Base-by-base conservation (phyloP, 2,113 vertebrate genomes). In the Macquaria ambigua region DNA sequence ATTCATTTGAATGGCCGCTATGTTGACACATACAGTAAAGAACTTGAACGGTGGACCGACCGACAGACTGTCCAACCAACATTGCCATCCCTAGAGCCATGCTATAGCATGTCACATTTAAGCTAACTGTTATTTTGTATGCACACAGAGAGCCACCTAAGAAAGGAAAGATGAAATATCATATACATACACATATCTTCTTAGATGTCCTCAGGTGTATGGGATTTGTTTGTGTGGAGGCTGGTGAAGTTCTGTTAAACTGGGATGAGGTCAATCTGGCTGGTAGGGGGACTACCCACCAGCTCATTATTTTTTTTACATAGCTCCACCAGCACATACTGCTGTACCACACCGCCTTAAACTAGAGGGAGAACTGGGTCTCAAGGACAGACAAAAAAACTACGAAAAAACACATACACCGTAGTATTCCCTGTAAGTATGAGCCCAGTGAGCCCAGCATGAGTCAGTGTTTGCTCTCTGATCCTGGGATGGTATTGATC, bases 401-500 rank as follows among this genome's bases (percentile, higher is more conserved):
- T 46, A 10, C 52, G 14, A 31, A 16, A 28, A 58, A 7, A 25
- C 12, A 34, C 12, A 53, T 23, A 14, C 18, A 11, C 8, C 12
- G 18, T 39, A 34, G 25, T 58, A 20, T 41, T 39, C 6, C 34
- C 34, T 76, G n/a, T 71, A 59, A 61, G 20, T 56, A 18, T 63
- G 53, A 28, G 34, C 56, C 64, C 64, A 41, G 56, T 82, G 67
- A 74, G 59, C 43, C 77, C 67, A 77, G 72, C 37, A 39, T 79
- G 76, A 83, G 67, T 79, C 83, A 48, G 61, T 73, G 72, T 79
- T 59, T 75, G 71, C 58, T 37, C 25, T 77, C 58, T 84, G 70
- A 79, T 82, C 75, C 62, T 52, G n/a, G 59, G 56, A 63, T 50
- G 15, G 8, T 74, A 83, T 75, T 66, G 80, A 87, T 83, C 85